Evolutionary conservation across 2,113 vertebrate species (phyloP).

Genomic region (Pedetes capensis): DNA sequence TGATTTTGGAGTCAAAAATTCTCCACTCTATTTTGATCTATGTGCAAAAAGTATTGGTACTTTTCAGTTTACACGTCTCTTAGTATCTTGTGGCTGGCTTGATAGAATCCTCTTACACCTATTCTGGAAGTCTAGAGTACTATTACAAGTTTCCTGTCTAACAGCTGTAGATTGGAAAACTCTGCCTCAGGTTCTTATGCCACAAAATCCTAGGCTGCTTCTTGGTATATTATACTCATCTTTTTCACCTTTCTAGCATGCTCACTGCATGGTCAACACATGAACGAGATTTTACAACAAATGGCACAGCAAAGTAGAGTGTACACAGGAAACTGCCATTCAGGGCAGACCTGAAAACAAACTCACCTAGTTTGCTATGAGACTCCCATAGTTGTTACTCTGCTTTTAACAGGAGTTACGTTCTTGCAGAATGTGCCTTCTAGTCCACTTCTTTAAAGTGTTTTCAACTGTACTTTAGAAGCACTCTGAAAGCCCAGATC

Average conservation of each 20-base stretch:
- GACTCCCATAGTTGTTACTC: conserved; percentile 60
- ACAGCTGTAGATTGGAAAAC: background rate
- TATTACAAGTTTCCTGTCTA: background rate
- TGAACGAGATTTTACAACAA: background rate
- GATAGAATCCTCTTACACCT: conserved; percentile 39
- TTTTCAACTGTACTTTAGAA: conserved; percentile 39
- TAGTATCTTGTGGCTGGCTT: background rate
- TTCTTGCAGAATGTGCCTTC: background rate
- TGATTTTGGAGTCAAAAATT: conserved; percentile 63
- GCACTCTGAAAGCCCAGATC: conserved; percentile 42
- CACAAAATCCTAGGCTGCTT: background rate
- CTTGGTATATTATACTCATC: too few species aligned
- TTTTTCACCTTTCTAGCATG: conserved; percentile 38
- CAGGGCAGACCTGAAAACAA: background rate
- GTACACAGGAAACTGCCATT: background rate
- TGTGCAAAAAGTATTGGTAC: conserved; percentile 84
- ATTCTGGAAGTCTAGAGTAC: background rate
- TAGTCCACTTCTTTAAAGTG: conserved; percentile 24
- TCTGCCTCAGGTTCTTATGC: background rate
- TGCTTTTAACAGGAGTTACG: conserved; percentile 34
- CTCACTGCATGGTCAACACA: background rate
- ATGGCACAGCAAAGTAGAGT: conserved; percentile 44
- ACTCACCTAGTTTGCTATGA: conserved; percentile 39
- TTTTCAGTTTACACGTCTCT: conserved; percentile 76
- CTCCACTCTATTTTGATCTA: conserved; percentile 75